phyloP scores from a whole-genome alignment of 2,888 invertebrate genomes.

The Osmoderma eremita region DNA sequence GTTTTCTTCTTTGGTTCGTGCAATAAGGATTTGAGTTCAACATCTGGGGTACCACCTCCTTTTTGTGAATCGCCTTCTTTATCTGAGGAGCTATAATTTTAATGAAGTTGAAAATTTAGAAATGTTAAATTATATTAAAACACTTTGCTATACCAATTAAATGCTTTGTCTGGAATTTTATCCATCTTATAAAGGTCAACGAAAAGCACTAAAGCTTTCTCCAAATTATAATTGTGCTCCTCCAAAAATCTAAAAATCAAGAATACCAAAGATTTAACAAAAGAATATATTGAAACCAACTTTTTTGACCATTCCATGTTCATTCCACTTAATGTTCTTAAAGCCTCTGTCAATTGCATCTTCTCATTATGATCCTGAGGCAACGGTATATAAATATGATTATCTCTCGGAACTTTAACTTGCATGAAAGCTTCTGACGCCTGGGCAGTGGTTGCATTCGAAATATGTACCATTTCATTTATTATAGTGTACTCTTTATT shows the following conservation, averaged over 20 bases:
- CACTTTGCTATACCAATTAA: conserved; percentile 44
- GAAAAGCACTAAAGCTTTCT: conserved; percentile 65
- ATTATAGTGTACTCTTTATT: conserved; percentile 70
- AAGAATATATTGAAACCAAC: conserved; percentile 48
- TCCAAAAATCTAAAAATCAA: conserved; percentile 70
- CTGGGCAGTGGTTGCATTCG: conserved; percentile 60
- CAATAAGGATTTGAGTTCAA: not conserved
- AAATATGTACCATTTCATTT: conserved; percentile 75
- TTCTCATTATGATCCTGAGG: conserved; percentile 53
- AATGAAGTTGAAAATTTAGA: too few species aligned
- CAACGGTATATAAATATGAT: conserved; percentile 45
- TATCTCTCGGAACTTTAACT: conserved; percentile 45
- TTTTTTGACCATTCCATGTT: conserved; percentile 58
- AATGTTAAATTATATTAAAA: not conserved
- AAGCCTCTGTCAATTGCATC: conserved; percentile 52
- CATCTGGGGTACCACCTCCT: too few species aligned
- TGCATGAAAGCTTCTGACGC: conserved; percentile 53
- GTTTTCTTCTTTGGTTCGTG: not conserved
- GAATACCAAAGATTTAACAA: conserved; percentile 25
- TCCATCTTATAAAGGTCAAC: conserved; percentile 59
- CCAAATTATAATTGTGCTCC: conserved; percentile 72
- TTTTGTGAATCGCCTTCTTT: too few species aligned
- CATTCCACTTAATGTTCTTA: conserved; percentile 55
- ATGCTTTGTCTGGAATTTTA: conserved; percentile 57
- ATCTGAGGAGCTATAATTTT: too few species aligned